Conservation (phyloP, 2,797 vertebrate species). For the Thripadectes ignobilis region DNA sequence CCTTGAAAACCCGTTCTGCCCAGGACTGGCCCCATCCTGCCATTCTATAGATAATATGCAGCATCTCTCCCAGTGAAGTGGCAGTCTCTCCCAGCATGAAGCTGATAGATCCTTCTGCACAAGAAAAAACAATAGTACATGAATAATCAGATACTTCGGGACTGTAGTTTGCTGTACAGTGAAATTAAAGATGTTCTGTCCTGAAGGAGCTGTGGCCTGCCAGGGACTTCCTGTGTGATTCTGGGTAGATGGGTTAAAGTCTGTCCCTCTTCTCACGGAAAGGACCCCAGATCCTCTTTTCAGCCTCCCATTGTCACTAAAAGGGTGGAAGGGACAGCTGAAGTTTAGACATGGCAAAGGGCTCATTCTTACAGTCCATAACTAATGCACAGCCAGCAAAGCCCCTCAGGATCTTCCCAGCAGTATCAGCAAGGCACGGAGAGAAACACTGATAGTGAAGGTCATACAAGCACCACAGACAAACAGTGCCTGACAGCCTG, state of each 20-base stretch:
- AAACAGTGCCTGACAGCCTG: slow-evolving; percentile 9
- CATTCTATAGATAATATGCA: not conserved
- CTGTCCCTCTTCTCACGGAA: not conserved
- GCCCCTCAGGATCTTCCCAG: not conserved
- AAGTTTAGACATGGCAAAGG: not conserved
- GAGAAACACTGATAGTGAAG: not conserved
- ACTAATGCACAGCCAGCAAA: fast-evolving
- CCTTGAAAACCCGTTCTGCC: not conserved
- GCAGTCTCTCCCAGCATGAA: not conserved
- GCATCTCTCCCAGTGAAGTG: not conserved
- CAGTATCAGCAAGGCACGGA: not conserved
- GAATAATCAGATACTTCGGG: not conserved
- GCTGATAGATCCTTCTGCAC: not conserved
- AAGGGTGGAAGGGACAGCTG: not conserved
- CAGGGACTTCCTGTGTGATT: not conserved
- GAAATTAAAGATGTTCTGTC: not conserved
- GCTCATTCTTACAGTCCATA: not conserved
- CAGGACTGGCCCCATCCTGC: not conserved
- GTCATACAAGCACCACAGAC: not conserved
- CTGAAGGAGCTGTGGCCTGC: not conserved
- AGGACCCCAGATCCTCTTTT: not conserved
- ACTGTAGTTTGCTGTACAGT: not conserved
- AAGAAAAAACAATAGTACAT: not conserved
- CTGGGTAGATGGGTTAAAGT: not conserved
- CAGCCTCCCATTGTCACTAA: not conserved